phyloP scores from a whole-genome alignment of 2,113 vertebrate species.

The Salvelinus namaycush region DNA sequence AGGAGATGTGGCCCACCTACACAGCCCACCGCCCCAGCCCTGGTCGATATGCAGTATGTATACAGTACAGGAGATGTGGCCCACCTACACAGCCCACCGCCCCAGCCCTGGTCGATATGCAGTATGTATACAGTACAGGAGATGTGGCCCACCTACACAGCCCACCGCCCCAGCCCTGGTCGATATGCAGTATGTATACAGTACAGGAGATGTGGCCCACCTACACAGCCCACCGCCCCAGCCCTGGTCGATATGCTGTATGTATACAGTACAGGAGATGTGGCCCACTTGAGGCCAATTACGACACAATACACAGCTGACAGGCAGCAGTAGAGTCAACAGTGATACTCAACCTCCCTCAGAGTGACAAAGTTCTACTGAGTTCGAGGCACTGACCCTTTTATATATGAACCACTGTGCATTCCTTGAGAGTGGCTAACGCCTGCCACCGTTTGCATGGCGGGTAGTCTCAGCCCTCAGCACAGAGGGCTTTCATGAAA shows the following conservation, averaged over 20 bases:
- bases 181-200: too few relatives aligned
- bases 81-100: too few relatives aligned
- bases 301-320: slow-evolving; percentile 31
- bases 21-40: too few relatives aligned
- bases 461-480: slow-evolving; percentile 20
- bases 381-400: slow-evolving; percentile 16
- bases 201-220: too few relatives aligned
- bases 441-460: slow-evolving; percentile 49
- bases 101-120: too few relatives aligned
- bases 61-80: too few relatives aligned
- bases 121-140: too few relatives aligned
- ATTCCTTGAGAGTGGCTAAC: slow-evolving; percentile 25
- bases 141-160: too few relatives aligned
- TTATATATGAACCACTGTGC: slow-evolving; percentile 1
- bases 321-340: slow-evolving; percentile 27
- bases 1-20: too few relatives aligned
- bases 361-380: slow-evolving; percentile 29
- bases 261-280: slow-evolving; percentile 7
- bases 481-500: slow-evolving; percentile 47
- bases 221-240: slow-evolving; percentile 24
- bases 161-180: too few relatives aligned
- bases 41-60: too few relatives aligned
- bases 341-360: not conserved
- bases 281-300: slow-evolving; percentile 31
- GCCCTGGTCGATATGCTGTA: not conserved